Evolutionary conservation across 2,113 vertebrate genomes (phyloP), one percentile per base, ranked within the genome.

Genomic region (Austrofundulus limnaeus): DNA sequence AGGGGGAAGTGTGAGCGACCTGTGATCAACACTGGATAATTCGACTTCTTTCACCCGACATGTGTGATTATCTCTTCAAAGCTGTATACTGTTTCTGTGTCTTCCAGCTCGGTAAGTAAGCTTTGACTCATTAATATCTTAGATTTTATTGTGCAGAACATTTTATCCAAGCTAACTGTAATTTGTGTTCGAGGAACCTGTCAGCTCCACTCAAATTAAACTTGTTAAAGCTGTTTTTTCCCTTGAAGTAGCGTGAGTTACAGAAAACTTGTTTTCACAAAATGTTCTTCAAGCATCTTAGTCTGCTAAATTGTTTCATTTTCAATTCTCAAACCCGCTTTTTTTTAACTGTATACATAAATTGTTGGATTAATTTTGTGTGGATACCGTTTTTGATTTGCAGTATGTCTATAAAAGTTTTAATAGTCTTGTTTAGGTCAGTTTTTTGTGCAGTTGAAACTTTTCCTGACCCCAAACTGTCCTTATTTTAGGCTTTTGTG

Each of bases 91-190:
- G 53, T 12, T 58, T 81, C 16, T 72, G 38, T 47, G 0, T 81
- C 24, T 38, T 72, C 24, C 19, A 20, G 12, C 2, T 20, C 8
- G 73, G 87, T 89, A 67, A 83, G 85, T 73, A 34, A 42, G 1
- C 19, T 66, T 61, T 17, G 15, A 2, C 38, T 45, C 0, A 1
- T n/a, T 1, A 1, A 41, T n/a, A 41, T 59, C 48, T 49, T 5
- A 17, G 51, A 37, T 46, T 13, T 11, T 20, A 11, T 16, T 8
- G 9, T 17, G 14, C 6, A 34, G 10, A 8, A 59, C 19, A 24
- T 58, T 0, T 34, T 34, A 34, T 34, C 31, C 17, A 5, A 17
- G n/a, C n/a, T n/a, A n/a, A 16, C 4, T n/a, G 11, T n/a, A 4
- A 10, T 51, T 28, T 24, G 1, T 45, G 11, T 58, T 45, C 25